Conservation (phyloP, 1,140 invertebrate genomes). For the Diorhabda elongata region DNA sequence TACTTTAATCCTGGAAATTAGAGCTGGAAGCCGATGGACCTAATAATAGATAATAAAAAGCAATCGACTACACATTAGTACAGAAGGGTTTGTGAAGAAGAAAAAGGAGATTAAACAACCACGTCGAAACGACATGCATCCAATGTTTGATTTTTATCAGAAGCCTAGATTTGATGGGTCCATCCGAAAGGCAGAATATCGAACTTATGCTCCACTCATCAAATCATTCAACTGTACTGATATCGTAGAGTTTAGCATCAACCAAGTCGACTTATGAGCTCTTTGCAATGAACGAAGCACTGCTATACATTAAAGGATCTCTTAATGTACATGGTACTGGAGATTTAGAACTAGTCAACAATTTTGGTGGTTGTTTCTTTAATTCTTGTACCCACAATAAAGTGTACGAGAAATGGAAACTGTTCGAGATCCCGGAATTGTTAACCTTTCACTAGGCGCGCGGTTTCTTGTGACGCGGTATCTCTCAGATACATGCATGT, state of each 20-base stretch:
- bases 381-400: no score
- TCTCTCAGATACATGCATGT: no score
- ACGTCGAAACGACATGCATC: not conserved
- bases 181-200: conserved; percentile 15
- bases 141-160: conserved; percentile 18
- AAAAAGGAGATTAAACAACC: no score
- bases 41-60: no score
- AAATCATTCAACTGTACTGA: conserved; percentile 21
- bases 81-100: no score
- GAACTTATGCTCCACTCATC: conserved; percentile 14
- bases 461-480: no score
- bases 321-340: conserved; percentile 4
- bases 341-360: not conserved
- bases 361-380: no score
- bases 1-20: not conserved
- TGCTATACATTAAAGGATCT: conserved; percentile 10
- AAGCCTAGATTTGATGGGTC: conserved; percentile 8
- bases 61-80: no score
- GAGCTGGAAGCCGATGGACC: no score
- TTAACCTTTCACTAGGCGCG: no score
- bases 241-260: conserved; percentile 20
- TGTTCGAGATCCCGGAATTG: no score
- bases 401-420: no score
- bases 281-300: conserved; percentile 7
- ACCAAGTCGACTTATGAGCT: conserved; percentile 10